Conservation (phyloP, 1,140 invertebrate genomes). For the Saccostrea echinata region DNA sequence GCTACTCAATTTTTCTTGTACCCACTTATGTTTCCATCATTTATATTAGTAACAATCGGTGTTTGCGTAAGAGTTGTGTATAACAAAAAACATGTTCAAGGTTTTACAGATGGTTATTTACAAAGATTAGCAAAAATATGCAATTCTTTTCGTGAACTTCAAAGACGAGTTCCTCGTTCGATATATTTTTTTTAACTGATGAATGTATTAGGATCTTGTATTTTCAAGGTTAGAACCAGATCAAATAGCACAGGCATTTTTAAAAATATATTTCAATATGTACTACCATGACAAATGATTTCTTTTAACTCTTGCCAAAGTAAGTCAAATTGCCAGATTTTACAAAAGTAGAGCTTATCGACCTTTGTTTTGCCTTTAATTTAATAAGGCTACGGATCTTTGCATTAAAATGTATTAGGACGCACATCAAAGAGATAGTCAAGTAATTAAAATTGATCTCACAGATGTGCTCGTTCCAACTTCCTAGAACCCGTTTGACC, state of each 20-base stretch:
- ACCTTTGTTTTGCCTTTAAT: not conserved
- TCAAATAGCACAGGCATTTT: no score
- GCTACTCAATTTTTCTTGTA: no score
- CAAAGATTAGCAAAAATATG: no score
- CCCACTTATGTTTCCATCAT: not conserved
- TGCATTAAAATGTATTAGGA: not conserved
- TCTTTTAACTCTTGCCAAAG: not conserved
- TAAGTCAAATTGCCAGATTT: not conserved
- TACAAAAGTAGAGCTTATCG: not conserved
- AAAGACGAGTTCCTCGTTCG: no score
- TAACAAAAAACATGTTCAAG: not conserved
- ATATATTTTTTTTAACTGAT: no score
- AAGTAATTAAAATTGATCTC: not conserved
- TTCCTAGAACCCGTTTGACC: constrained; percentile 13
- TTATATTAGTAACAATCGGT: not conserved
- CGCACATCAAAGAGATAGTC: not conserved
- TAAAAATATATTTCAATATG: no score
- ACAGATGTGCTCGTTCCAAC: not conserved
- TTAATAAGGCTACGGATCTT: not conserved
- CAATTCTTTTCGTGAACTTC: no score
- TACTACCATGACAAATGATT: no score
- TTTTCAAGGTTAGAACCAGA: no score
- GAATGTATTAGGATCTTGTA: no score
- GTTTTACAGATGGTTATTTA: no score
- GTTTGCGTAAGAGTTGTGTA: not conserved